These are phyloP conservation scores for Parthenolecanium corni DNA, from an alignment of 2,888 invertebrate genomes.

Conservation along the genomic window DNA sequence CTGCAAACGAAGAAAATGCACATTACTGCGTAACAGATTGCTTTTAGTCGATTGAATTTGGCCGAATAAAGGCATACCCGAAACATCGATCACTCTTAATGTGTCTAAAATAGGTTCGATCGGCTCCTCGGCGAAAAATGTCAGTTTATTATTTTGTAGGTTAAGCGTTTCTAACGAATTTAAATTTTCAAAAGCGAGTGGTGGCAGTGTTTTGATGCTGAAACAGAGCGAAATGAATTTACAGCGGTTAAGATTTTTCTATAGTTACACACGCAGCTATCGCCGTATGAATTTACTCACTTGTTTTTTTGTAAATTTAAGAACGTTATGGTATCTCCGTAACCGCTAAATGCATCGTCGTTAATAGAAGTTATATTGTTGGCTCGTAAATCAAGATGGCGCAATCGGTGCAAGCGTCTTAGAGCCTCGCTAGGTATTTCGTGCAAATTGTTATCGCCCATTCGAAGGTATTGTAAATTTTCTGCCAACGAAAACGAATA, in stretches of 20 bases:
- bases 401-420: constrained; percentile 68
- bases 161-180: constrained; percentile 80
- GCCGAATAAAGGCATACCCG: too few relatives aligned
- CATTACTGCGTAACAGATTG: neutral
- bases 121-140: constrained; percentile 71
- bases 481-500: constrained; percentile 46
- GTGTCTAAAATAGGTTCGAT: constrained; percentile 83
- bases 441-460: constrained; percentile 79
- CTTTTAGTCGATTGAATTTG: neutral
- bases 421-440: constrained; percentile 74
- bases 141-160: constrained; percentile 76
- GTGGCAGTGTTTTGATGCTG: constrained; percentile 70
- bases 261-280: neutral
- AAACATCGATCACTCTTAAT: constrained; percentile 72
- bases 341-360: constrained; percentile 78
- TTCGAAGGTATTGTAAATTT: constrained; percentile 74
- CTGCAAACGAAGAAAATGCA: constrained; percentile 42
- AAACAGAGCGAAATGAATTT: too few relatives aligned
- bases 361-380: constrained; percentile 74
- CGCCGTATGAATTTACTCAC: too few relatives aligned
- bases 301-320: constrained; percentile 82
- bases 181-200: constrained; percentile 74
- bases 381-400: constrained; percentile 73
- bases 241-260: neutral
- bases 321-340: constrained; percentile 84